phyloP scores from a whole-genome alignment of 2,888 invertebrate genomes.

The Drosophila rellima region DNA sequence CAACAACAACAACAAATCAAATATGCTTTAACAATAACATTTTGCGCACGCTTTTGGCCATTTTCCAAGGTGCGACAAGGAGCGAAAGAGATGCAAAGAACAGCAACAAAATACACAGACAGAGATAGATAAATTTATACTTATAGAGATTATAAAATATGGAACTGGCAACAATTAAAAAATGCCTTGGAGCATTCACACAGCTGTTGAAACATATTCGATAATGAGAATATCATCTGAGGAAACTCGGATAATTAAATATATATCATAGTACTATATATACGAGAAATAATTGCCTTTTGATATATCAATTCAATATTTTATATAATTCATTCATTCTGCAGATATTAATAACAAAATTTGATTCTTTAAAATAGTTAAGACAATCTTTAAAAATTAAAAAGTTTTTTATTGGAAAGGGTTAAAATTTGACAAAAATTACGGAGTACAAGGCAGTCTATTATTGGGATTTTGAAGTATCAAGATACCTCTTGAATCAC shows the following conservation, averaged over 20 bases:
- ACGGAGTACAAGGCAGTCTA: background rate
- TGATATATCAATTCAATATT: background rate
- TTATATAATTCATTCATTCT: background rate
- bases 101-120: constrained; percentile 19
- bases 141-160: constrained; percentile 34
- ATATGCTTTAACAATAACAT: constrained; percentile 66
- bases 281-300: background rate
- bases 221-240: background rate
- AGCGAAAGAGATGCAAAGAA: constrained; percentile 23
- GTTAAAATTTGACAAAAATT: background rate
- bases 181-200: constrained; percentile 20
- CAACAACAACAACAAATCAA: constrained; percentile 19
- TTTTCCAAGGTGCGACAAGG: constrained; percentile 53
- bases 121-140: constrained; percentile 16
- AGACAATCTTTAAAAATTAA: background rate
- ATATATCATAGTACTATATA: background rate
- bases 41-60: constrained; percentile 78
- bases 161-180: constrained; percentile 49
- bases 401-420: background rate
- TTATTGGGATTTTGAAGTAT: background rate
- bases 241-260: background rate
- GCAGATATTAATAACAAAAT: background rate
- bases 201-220: constrained; percentile 11
- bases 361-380: background rate
- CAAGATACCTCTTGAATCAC: too few species aligned